Percentiles rank a stretch among this genome's conserved stretches.
Evolutionary conservation across 2,888 invertebrate genomes (phyloP).

Genomic region (Incurvaria masculella): DNA sequence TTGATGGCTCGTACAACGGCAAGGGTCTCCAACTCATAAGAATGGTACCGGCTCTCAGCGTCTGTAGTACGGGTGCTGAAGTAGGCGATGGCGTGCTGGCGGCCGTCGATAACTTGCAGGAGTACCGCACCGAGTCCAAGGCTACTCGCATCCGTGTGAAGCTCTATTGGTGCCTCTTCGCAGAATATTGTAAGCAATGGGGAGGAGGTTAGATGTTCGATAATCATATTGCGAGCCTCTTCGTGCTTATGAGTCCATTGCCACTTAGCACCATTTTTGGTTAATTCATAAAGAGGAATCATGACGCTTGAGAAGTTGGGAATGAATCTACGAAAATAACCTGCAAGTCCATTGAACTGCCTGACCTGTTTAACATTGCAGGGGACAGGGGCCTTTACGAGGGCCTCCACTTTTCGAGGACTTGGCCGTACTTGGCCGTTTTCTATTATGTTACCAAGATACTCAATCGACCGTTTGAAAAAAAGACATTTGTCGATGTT

Average conservation of each 20-base stretch:
- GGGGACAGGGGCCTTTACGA: constrained; percentile 4
- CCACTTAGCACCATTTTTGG: constrained; percentile 15
- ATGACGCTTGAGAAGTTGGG: constrained; percentile 9
- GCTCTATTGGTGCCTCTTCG: constrained; percentile 10
- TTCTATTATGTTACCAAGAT: neutral
- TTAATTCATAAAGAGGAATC: constrained; percentile 13
- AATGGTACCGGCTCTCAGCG: constrained; percentile 16
- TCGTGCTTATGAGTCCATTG: constrained; percentile 18
- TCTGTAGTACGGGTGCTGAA: constrained; percentile 15
- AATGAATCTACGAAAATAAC: constrained; percentile 18
- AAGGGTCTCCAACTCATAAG: constrained; percentile 18
- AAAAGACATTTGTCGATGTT: too few relatives aligned
- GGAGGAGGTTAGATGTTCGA: constrained; percentile 10
- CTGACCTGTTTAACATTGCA: constrained; percentile 2
- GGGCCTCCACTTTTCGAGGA: constrained; percentile 5
- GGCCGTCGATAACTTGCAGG: constrained; percentile 4
- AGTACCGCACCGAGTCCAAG: constrained; percentile 17
- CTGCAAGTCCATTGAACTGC: constrained; percentile 15
- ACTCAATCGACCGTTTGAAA: too few relatives aligned
- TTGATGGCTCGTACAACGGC: constrained; percentile 20
- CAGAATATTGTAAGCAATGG: constrained; percentile 15
- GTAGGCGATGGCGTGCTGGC: constrained; percentile 9
- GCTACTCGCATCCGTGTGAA: constrained; percentile 19
- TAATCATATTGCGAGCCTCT: constrained; percentile 11
- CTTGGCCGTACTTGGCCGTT: constrained; percentile 3